Conservation (phyloP, 2,888 invertebrate species). For the Epinotia nisella region DNA sequence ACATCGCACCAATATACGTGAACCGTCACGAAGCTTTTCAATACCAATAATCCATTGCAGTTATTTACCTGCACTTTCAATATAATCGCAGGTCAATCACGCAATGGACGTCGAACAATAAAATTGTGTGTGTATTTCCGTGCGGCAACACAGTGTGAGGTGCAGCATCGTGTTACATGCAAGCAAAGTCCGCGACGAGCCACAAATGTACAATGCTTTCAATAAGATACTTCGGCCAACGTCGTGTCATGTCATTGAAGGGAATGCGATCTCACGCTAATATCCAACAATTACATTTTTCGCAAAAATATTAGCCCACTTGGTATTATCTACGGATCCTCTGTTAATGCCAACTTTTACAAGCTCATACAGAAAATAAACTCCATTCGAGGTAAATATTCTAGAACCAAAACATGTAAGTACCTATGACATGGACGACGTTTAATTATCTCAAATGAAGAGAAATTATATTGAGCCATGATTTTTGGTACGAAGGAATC, state of each 20-base stretch:
- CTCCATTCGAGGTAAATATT: too few species aligned
- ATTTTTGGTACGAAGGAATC: too few species aligned
- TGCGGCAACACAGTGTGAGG: constrained; percentile 44
- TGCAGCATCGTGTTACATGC: constrained; percentile 52
- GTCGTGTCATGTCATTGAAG: not conserved
- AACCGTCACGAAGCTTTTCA: not conserved
- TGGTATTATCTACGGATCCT: too few species aligned
- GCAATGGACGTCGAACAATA: constrained; percentile 19
- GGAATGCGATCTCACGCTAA: not conserved
- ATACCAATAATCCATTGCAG: constrained; percentile 46
- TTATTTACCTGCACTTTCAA: constrained; percentile 33
- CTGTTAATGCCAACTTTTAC: too few species aligned
- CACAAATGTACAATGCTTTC: constrained; percentile 40
- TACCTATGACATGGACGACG: too few species aligned
- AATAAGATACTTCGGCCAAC: constrained; percentile 47
- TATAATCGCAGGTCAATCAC: not conserved
- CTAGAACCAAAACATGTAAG: too few species aligned
- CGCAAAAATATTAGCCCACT: too few species aligned
- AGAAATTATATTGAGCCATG: too few species aligned
- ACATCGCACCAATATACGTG: constrained; percentile 4
- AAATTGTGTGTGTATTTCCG: not conserved
- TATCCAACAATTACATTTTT: not conserved
- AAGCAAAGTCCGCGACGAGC: constrained; percentile 48
- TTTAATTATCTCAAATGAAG: too few species aligned
- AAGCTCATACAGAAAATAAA: too few species aligned